These are phyloP conservation scores for Gymnosoma rotundatum DNA, from an alignment of 2,888 invertebrate species.

Conservation along the genomic window DNA sequence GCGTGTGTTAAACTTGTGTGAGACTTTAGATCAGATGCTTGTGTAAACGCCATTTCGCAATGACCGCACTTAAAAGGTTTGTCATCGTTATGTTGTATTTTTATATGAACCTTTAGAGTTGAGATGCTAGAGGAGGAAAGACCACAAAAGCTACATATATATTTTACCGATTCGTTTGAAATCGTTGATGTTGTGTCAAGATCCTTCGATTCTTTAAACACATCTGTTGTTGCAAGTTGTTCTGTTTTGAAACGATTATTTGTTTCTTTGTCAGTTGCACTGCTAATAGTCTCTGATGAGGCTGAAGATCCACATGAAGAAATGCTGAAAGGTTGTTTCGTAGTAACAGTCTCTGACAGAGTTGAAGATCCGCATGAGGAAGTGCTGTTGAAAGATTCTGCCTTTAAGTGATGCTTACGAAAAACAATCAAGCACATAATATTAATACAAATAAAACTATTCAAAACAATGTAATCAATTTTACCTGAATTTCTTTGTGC, in stretches of 20 bases:
- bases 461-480: not conserved
- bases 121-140: not conserved
- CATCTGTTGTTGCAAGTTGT: too few species aligned
- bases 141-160: not conserved
- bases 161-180: not conserved
- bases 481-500: slow-evolving; percentile 71
- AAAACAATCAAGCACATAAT: not conserved
- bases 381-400: too few species aligned
- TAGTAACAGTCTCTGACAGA: too few species aligned
- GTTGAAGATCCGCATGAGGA: too few species aligned
- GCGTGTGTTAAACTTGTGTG: not conserved
- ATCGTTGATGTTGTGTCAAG: too few species aligned
- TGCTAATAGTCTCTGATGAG: too few species aligned
- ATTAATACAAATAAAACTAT: not conserved
- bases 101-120: not conserved
- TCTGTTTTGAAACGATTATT: too few species aligned
- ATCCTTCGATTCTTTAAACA: too few species aligned
- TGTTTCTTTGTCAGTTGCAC: too few species aligned
- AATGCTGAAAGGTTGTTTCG: too few species aligned
- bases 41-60: not conserved
- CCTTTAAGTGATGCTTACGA: not conserved
- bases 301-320: too few species aligned
- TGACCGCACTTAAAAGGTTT: not conserved
- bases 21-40: not conserved
- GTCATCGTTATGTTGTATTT: not conserved